Conservation (phyloP, 2,797 vertebrate species). For the Yasuhikotakia modesta region DNA sequence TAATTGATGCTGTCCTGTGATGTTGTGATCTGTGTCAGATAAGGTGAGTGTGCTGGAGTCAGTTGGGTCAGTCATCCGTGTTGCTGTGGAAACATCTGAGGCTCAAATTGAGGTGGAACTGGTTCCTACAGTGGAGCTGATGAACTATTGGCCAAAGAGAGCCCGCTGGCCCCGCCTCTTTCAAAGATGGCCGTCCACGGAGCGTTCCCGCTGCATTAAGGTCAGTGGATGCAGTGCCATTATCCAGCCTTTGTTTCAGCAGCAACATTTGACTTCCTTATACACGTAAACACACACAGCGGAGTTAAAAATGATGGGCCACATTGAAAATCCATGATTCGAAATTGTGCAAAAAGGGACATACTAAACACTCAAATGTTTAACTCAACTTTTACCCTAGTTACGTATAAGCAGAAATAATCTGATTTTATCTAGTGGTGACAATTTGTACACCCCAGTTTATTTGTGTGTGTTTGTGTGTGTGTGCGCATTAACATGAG, state of each 20-base stretch:
- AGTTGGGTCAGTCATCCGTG: constrained; percentile 67
- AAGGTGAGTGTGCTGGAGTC: constrained; percentile 73
- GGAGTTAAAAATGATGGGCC: no score
- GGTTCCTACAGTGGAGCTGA: constrained; percentile 78
- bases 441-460: not conserved
- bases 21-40: constrained; percentile 67
- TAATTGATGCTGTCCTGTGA: not conserved
- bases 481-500: not conserved
- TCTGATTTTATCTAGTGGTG: not conserved
- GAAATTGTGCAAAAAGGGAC: no score
- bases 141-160: constrained; percentile 78
- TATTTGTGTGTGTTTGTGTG: no score
- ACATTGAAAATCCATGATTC: no score
- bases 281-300: not conserved
- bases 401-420: not conserved
- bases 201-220: constrained; percentile 77
- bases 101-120: constrained; percentile 78
- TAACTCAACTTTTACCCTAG: no score
- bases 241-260: not conserved
- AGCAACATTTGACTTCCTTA: not conserved
- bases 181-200: constrained; percentile 76
- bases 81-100: constrained; percentile 79
- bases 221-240: constrained; percentile 56
- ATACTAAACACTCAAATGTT: no score
- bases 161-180: constrained; percentile 78